These are phyloP conservation scores for Oreohelix idahoensis DNA, from an alignment of 1,140 invertebrate genomes.

Conservation along the genomic window DNA sequence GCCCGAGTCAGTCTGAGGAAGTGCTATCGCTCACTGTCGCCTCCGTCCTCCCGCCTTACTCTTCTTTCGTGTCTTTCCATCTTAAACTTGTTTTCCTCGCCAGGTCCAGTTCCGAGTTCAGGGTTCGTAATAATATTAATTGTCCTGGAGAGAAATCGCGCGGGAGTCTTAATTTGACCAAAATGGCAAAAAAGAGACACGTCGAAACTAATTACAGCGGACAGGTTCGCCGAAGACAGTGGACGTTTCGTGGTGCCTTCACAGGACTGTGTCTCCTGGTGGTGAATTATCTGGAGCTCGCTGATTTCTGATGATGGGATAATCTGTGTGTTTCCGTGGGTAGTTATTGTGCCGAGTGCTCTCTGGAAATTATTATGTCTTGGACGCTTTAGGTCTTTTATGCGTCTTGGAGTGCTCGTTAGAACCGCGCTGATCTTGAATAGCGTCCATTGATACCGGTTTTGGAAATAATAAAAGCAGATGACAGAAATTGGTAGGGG, in stretches of 20 bases:
- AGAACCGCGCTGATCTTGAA: neutral
- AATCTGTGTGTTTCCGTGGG: neutral
- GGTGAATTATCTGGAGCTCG: neutral
- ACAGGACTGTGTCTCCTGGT: neutral
- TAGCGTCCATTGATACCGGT: neutral
- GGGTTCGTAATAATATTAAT: slow-evolving; percentile 13
- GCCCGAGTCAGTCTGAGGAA: neutral
- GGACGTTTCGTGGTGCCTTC: neutral
- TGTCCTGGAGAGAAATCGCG: neutral
- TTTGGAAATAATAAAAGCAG: neutral
- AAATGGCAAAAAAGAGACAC: neutral
- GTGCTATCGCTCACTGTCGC: neutral
- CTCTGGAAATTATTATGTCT: neutral
- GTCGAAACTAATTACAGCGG: slow-evolving; percentile 1
- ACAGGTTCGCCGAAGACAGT: neutral
- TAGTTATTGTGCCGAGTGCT: neutral
- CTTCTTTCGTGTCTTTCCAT: neutral
- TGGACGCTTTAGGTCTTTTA: neutral
- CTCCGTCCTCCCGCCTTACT: neutral
- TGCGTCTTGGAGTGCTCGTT: neutral
- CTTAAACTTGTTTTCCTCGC: neutral
- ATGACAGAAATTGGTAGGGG: too few relatives aligned
- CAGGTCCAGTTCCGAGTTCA: neutral
- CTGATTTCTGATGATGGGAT: slow-evolving; percentile 9
- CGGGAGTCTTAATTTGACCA: neutral